Conservation (phyloP, 2,888 invertebrate genomes). For the Tenthredo amoena region DNA sequence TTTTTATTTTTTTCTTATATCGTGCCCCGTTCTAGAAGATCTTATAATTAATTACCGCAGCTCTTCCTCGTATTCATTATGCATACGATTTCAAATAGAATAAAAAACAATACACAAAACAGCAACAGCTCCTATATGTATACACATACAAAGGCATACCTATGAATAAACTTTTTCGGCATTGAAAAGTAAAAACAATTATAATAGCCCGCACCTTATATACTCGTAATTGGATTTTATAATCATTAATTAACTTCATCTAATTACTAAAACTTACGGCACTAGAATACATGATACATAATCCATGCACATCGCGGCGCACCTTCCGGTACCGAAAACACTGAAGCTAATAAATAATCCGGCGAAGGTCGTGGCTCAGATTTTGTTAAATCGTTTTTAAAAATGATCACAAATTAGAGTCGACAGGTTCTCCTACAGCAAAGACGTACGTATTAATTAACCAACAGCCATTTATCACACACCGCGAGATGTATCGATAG, state of each 20-base stretch:
- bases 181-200: constrained; percentile 31
- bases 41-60: not conserved
- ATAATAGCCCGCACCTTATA: not conserved
- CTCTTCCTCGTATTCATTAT: not conserved
- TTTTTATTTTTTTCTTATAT: not conserved
- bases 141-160: not conserved
- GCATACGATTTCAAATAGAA: not conserved
- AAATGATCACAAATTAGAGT: not conserved
- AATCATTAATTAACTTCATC: not conserved
- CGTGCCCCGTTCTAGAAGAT: no score
- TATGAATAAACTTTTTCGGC: not conserved
- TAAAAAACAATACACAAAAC: not conserved
- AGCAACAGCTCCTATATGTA: not conserved
- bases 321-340: not conserved
- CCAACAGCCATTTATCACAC: not conserved
- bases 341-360: not conserved
- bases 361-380: not conserved
- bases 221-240: not conserved
- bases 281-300: not conserved
- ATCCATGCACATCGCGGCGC: not conserved
- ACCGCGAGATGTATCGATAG: not conserved
- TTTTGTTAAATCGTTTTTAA: not conserved
- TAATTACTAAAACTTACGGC: not conserved
- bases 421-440: not conserved
- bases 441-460: constrained; percentile 2